These are phyloP conservation scores for Chrysochloris asiatica DNA, from an alignment of 2,113 vertebrate genomes.

Conservation along the genomic window DNA sequence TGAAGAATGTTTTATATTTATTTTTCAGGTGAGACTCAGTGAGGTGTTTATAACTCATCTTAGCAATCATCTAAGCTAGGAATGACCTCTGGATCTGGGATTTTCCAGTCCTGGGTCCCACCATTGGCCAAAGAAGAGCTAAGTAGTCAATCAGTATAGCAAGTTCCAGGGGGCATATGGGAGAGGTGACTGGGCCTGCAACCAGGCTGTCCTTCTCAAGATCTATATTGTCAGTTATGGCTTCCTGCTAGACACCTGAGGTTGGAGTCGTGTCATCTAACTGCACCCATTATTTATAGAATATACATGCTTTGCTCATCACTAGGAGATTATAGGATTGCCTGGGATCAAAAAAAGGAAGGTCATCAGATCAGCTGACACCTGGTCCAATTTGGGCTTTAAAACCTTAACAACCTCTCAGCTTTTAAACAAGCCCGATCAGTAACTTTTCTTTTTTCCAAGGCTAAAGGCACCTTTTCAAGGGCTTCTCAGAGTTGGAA, in stretches of 20 bases:
- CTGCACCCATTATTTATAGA: conserved; percentile 60
- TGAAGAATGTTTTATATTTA: neutral
- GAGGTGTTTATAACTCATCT: neutral
- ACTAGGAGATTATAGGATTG: conserved; percentile 76
- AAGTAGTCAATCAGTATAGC: neutral
- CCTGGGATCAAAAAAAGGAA: conserved; percentile 54
- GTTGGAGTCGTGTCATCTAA: neutral
- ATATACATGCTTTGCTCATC: conserved; percentile 37
- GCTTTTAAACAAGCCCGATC: conserved; percentile 67
- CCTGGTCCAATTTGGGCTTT: conserved; percentile 75
- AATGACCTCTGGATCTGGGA: neutral
- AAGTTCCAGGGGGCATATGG: neutral
- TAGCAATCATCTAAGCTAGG: neutral
- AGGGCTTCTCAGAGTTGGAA: conserved; percentile 64
- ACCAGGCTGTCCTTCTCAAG: neutral
- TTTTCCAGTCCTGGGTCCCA: neutral
- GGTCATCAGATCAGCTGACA: conserved; percentile 70
- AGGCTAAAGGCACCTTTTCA: conserved; percentile 73
- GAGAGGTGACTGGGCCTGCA: conserved; percentile 26
- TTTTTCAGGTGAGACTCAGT: conserved; percentile 20
- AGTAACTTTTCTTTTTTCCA: conserved; percentile 65
- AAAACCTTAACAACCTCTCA: conserved; percentile 71
- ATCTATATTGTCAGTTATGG: conserved; percentile 12
- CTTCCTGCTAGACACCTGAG: conserved; percentile 23
- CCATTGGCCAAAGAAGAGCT: neutral